phyloP scores from a whole-genome alignment of 1,140 invertebrate species.

The Hypothenemus hampei region DNA sequence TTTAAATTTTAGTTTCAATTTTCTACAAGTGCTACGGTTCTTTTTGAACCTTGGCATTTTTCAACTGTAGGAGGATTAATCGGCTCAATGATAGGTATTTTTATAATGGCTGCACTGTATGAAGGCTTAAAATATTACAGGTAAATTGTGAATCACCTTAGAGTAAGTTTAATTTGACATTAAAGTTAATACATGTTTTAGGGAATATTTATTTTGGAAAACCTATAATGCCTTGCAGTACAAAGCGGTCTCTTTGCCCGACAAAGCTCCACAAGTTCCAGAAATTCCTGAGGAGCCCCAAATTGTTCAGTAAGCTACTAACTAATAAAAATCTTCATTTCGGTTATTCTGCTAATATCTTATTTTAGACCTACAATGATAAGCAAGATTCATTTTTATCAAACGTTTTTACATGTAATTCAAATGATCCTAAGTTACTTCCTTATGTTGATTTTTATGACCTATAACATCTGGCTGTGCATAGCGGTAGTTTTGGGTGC shows the following conservation, averaged over 20 bases:
- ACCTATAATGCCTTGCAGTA: slow-evolving; percentile 67
- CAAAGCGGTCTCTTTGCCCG: slow-evolving; percentile 66
- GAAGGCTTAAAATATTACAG: slow-evolving; percentile 89
- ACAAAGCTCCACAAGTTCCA: slow-evolving; percentile 56
- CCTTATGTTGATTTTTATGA: slow-evolving; percentile 98
- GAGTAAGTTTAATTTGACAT: not conserved
- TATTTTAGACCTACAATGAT: slow-evolving; percentile 70
- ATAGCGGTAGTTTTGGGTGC: slow-evolving; percentile 85
- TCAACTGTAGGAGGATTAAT: slow-evolving; percentile 66
- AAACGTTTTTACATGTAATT: slow-evolving; percentile 83
- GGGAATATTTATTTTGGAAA: slow-evolving; percentile 79
- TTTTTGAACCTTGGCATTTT: slow-evolving; percentile 77
- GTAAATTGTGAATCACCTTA: slow-evolving; percentile 41
- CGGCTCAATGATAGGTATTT: slow-evolving; percentile 79
- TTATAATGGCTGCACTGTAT: slow-evolving; percentile 80
- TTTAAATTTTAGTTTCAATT: slow-evolving; percentile 84
- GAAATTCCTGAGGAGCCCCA: slow-evolving; percentile 62
- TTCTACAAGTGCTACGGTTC: slow-evolving; percentile 65
- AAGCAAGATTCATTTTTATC: slow-evolving; percentile 72
- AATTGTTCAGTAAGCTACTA: slow-evolving; percentile 63
- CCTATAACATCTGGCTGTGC: slow-evolving; percentile 94
- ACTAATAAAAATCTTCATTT: not conserved
- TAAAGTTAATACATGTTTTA: slow-evolving; percentile 21
- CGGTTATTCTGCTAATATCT: not conserved
- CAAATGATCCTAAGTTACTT: slow-evolving; percentile 89